Evolutionary conservation across 1,140 invertebrate species (phyloP).

Genomic region (Drosophila elegans): DNA sequence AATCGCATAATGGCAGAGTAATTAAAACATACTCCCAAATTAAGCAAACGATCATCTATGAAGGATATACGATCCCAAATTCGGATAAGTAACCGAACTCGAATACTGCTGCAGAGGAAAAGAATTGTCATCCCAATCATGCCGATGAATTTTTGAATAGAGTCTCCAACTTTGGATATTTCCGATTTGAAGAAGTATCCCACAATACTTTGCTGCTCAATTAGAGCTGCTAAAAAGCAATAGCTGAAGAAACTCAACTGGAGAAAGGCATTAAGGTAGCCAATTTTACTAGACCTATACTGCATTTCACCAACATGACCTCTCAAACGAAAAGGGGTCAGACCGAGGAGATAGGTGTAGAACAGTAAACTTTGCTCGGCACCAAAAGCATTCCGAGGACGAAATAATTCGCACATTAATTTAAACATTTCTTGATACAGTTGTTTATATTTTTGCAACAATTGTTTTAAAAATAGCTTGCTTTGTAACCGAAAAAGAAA

Average conservation of each 20-base stretch:
- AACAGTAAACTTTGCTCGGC: slow-evolving; percentile 67
- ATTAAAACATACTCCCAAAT: slow-evolving; percentile 69
- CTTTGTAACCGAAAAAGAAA: slow-evolving; percentile 3
- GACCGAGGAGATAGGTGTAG: slow-evolving; percentile 70
- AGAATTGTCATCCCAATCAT: slow-evolving; percentile 72
- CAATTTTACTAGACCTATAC: slow-evolving; percentile 62
- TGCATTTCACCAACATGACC: slow-evolving; percentile 33
- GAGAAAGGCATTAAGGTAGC: slow-evolving; percentile 68
- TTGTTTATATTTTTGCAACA: background rate
- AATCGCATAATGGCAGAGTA: slow-evolving; percentile 70
- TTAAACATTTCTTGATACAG: slow-evolving; percentile 26
- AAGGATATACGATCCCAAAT: slow-evolving; percentile 61
- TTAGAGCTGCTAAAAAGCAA: slow-evolving; percentile 68
- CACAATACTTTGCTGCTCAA: slow-evolving; percentile 78
- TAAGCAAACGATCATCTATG: slow-evolving; percentile 57
- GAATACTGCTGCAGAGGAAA: slow-evolving; percentile 62
- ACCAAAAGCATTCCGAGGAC: slow-evolving; percentile 66
- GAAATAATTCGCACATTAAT: slow-evolving; percentile 40
- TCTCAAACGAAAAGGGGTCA: slow-evolving; percentile 67
- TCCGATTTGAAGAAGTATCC: slow-evolving; percentile 79
- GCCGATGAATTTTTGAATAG: slow-evolving; percentile 76
- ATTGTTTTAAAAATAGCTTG: background rate
- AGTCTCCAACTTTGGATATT: slow-evolving; percentile 76
- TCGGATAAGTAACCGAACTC: slow-evolving; percentile 51
- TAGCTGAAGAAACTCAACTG: slow-evolving; percentile 77